Percentiles rank a stretch among this genome's conserved stretches.
phyloP scores from a whole-genome alignment of 1,140 invertebrate genomes.

The Melanaphis sacchari region DNA sequence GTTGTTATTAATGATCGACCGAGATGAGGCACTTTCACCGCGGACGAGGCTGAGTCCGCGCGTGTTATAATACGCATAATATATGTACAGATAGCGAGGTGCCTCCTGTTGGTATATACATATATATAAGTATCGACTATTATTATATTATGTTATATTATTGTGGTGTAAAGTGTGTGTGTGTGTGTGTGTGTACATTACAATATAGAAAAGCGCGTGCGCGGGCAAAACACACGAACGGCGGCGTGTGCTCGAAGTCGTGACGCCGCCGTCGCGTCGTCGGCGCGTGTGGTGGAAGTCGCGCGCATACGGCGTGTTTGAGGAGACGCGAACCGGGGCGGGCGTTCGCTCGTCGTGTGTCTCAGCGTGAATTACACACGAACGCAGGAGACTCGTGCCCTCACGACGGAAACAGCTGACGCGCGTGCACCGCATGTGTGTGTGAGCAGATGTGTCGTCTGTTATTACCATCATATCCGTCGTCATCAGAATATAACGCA shows the following conservation, averaged over 20 bases:
- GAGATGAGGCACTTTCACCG: slow-evolving; percentile 24
- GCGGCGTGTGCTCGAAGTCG: slow-evolving; percentile 53
- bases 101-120: too few species aligned
- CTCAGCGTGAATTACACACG: slow-evolving; percentile 30
- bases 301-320: background rate
- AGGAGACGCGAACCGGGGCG: background rate
- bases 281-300: slow-evolving; percentile 37
- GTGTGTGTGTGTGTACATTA: background rate
- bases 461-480: background rate
- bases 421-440: background rate
- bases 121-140: background rate
- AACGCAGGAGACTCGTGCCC: background rate
- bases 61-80: background rate
- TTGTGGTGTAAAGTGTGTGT: background rate
- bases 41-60: background rate
- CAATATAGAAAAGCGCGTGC: slow-evolving; percentile 28
- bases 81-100: too few species aligned
- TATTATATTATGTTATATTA: slow-evolving; percentile 18
- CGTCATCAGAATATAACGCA: too few species aligned
- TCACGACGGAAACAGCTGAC: background rate
- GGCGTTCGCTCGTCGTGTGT: background rate
- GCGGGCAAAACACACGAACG: slow-evolving; percentile 36
- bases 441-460: background rate
- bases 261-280: slow-evolving; percentile 25
- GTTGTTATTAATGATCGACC: slow-evolving; percentile 29